These are phyloP conservation scores for Opisthocomus hoazin DNA, from an alignment of 2,113 vertebrate species.

Conservation along the genomic window DNA sequence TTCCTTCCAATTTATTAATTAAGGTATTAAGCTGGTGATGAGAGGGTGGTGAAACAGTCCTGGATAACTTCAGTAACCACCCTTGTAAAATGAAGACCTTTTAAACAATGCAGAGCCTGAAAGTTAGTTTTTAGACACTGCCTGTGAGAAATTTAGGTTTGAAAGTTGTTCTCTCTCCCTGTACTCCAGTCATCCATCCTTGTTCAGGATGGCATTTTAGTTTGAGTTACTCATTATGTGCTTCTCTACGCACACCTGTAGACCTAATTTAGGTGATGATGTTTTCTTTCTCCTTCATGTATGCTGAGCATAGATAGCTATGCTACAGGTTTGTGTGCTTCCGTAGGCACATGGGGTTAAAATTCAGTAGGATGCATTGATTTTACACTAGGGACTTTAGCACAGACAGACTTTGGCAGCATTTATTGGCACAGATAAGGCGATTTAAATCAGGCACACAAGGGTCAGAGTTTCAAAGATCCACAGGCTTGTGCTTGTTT, in stretches of 20 bases:
- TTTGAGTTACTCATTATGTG: not conserved
- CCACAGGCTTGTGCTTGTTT: not conserved
- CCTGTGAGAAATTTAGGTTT: not conserved
- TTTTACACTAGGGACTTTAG: not conserved
- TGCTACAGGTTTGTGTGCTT: not conserved
- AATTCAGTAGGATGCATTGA: not conserved
- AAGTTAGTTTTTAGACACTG: not conserved
- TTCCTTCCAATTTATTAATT: not conserved
- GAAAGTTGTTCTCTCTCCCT: not conserved
- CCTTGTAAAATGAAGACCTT: not conserved
- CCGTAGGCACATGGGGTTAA: not conserved
- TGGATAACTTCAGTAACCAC: not conserved
- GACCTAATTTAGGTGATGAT: not conserved
- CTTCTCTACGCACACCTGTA: not conserved
- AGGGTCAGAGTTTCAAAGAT: not conserved
- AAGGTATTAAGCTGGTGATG: not conserved
- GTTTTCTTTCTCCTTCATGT: not conserved
- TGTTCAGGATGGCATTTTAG: not conserved
- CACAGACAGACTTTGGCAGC: not conserved
- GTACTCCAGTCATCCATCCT: fast-evolving
- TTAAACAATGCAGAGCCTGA: not conserved
- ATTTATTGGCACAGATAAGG: not conserved
- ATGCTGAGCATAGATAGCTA: not conserved
- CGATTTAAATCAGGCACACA: not conserved
- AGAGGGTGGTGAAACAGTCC: not conserved